A percentile compares a stretch with the other conserved stretches of the same genome.
phyloP scores from a whole-genome alignment of 2,113 vertebrate species.

The Gulo gulo region DNA sequence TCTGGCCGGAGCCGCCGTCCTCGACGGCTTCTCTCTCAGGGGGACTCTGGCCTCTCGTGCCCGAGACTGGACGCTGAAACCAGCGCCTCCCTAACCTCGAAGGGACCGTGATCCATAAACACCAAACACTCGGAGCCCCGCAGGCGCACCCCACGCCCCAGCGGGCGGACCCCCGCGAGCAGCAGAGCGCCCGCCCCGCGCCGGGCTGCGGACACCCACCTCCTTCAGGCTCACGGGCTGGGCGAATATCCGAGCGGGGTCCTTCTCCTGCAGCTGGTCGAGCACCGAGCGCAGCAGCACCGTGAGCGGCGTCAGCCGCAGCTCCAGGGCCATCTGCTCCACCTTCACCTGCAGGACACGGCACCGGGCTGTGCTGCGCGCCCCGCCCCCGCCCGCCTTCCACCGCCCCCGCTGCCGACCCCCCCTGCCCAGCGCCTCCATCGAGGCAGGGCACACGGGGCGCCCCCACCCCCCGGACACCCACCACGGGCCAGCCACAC shows the following conservation, averaged over 20 bases:
- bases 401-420: not conserved
- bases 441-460: fast-evolving
- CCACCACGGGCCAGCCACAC: fast-evolving
- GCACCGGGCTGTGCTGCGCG: not conserved
- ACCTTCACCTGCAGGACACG: constrained; percentile 88
- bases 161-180: no score
- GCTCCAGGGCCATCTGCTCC: constrained; percentile 93
- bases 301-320: constrained; percentile 94
- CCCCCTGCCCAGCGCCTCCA: fast-evolving
- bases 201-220: constrained; percentile 79
- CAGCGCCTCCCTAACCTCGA: not conserved
- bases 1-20: fast-evolving
- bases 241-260: constrained; percentile 94
- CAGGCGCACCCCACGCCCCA: fast-evolving
- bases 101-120: not conserved
- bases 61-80: fast-evolving
- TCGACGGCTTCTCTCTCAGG: fast-evolving
- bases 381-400: not conserved
- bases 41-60: no score
- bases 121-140: fast-evolving
- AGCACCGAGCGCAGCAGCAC: constrained; percentile 91
- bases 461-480: not conserved
- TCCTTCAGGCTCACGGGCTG: constrained; percentile 95
- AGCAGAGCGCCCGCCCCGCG: not conserved
- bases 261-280: constrained; percentile 95